Conservation (phyloP, 2,888 invertebrate genomes). For the Clivina fossor region DNA sequence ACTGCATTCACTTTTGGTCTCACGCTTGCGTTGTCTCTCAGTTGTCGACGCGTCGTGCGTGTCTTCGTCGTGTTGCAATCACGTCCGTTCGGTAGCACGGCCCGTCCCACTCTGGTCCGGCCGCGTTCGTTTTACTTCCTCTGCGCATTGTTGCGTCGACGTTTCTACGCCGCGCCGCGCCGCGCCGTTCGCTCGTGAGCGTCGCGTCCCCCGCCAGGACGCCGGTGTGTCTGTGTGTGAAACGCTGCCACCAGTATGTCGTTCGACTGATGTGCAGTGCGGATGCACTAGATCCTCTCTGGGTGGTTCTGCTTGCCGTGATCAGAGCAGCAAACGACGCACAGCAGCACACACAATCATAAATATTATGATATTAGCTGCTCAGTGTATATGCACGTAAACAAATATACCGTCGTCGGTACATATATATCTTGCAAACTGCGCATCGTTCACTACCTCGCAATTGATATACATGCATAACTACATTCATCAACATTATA, state of each 20-base stretch:
- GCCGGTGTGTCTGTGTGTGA: constrained; percentile 24
- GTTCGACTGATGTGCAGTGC: too few species aligned
- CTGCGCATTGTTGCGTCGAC: constrained; percentile 53
- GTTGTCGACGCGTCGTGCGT: neutral
- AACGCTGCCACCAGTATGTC: constrained; percentile 9
- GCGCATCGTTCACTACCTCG: neutral
- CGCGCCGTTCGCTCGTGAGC: constrained; percentile 31
- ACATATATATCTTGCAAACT: too few species aligned
- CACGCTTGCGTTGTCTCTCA: neutral
- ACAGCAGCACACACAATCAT: neutral
- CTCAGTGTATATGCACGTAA: constrained; percentile 6
- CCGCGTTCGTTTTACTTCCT: constrained; percentile 48
- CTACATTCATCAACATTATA: too few species aligned
- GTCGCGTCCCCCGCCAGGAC: constrained; percentile 14
- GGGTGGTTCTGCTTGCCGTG: neutral
- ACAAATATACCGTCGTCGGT: constrained; percentile 7
- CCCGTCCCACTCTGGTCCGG: constrained; percentile 55
- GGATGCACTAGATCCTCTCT: too few species aligned
- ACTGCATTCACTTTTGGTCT: neutral
- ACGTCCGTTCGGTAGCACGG: constrained; percentile 47
- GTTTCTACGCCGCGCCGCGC: constrained; percentile 50
- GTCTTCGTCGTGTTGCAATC: constrained; percentile 22
- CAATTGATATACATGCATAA: constrained; percentile 1
- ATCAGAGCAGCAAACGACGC: neutral
- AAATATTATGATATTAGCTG: neutral